Evolutionary conservation across 2,113 vertebrate species (phyloP).

Genomic region (Poeciliopsis turrubarensis): DNA sequence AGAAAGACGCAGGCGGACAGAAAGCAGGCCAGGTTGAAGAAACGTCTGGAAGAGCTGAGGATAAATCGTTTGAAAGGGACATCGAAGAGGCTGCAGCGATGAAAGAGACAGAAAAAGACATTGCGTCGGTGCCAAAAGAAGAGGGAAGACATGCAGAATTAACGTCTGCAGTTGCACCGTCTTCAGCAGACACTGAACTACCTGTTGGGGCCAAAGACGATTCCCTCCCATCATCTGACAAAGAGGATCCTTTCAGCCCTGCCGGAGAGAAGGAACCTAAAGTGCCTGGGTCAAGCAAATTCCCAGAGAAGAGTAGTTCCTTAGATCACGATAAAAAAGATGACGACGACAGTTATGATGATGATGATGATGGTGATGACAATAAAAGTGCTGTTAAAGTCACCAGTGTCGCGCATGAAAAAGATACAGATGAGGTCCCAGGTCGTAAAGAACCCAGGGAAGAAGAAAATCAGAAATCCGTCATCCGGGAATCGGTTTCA

Average conservation of each 20-base stretch:
- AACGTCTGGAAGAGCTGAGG: constrained; percentile 30
- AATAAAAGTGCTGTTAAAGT: constrained; percentile 62
- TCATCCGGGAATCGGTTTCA: constrained; percentile 43
- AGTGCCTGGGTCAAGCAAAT: constrained; percentile 47
- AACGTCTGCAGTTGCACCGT: constrained; percentile 1
- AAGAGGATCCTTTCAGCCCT: constrained; percentile 43
- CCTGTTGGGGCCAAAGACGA: constrained; percentile 18
- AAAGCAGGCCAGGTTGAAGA: constrained; percentile 35
- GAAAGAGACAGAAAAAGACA: constrained; percentile 50
- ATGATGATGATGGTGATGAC: constrained; percentile 32
- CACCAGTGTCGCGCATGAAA: constrained; percentile 16
- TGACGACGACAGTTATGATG: constrained; percentile 21
- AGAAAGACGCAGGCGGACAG: constrained; percentile 36
- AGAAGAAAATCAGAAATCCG: constrained; percentile 46
- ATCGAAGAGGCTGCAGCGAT: constrained; percentile 43
- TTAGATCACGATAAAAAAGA: constrained; percentile 72
- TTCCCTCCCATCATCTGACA: constrained; percentile 52
- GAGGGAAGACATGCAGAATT: constrained; percentile 38
- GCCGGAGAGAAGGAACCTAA: constrained; percentile 64
- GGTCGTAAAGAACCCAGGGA: constrained; percentile 45
- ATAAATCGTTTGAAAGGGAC: constrained; percentile 47
- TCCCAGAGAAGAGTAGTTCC: constrained; percentile 80
- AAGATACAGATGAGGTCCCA: constrained; percentile 57
- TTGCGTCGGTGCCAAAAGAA: constrained; percentile 25
- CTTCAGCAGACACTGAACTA: constrained; percentile 37